Evolutionary conservation across 2,888 invertebrate genomes (phyloP), one percentile per base, ranked within the genome.

Genomic region (Troides helena): DNA sequence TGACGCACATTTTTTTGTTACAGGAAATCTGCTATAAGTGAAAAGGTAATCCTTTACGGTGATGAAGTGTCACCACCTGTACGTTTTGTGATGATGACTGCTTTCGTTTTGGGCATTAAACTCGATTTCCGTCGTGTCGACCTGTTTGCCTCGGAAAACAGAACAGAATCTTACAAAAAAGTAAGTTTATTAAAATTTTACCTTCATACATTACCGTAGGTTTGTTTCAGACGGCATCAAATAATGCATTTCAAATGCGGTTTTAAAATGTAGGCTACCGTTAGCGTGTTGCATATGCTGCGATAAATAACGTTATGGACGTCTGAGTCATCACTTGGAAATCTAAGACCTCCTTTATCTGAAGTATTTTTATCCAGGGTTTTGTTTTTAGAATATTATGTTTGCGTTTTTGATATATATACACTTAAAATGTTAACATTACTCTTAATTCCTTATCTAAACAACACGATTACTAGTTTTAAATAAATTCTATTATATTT

Each of bases 31-130:
- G 58, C 60, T 25, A 62, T 18, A 14, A 25, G 39, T 2, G 71
- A 72, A 14, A 83, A 77, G 53, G 82, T 85, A 2, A 84, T 86
- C 39, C 77, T 94, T 7, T 94, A 90, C 72, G 93, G 90, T 61
- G 92, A 93, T 71, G 87, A 88, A 69, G 85, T 84, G 46, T 93
- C 94, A 30, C 94, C 94, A 0, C 92, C 94, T 0, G 92, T 89
- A 7, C 82, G 94, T 66, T 93, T 94, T 66, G 93, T 90, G 0
- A 76, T 92, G 76, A 89, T 94, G 87, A 93, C 94, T 3, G 93
- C 93, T 0, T 83, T 86, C 18, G 76, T 88, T 46, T 80, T 94
- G 39, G 84, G 83, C 2, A 74, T 93, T 23, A 81, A 92, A 36
- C 63, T 94, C n/a, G 83, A 93, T 17, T 83, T 93, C 62, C 85